Base-by-base conservation (phyloP, 2,888 invertebrate species). In the Drosophila pseudotalamancana region DNA sequence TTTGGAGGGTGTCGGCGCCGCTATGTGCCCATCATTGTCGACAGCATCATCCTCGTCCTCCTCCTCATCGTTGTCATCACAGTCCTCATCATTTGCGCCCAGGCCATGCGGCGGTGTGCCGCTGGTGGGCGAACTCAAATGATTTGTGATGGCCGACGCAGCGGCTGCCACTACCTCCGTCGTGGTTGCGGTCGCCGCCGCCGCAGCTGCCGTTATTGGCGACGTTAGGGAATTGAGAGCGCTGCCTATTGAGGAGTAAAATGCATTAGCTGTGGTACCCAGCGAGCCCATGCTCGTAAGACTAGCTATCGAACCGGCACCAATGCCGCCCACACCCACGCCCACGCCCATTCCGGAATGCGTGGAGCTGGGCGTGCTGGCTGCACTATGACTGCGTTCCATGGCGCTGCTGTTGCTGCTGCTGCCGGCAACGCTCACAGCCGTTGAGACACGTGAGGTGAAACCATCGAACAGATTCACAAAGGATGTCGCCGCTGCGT, bases 1-100 rank as follows among this genome's bases (percentile, higher is more conserved):
- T 84, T 93, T 91, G 90, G 93, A 72, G 3, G 84, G 87, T 11
- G 86, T 85, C 3, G 83, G 87, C 6, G 88, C 87, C 1, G 89
- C 78, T 19, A 86, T 79, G 53, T 88, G 86, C 0, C 83, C 77
- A 63, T 88, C 86, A 61, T 87, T 83, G 23, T 81, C 78, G 14
- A 89, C 85, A 19, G 81, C 77, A 51, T 88, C 88, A 46, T 86
- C 85, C 34, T 89, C 87, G 11, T 89, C 88, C 23, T 89, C 88
- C 31, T 85, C 88, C 31, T 85, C 88, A 39, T 82, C 84, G 14
- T 70, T 76, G 25, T 88, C 88, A 46, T 87, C 88, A 42, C 87
- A 87, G n/a, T 88, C 88, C 23, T 79, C 81, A 37, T 86, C 84
- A 25, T 84, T 81, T 0, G 45, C n/a, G 9, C 74, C 75, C 14